Percentiles rank a stretch among this genome's conserved stretches.
These are phyloP conservation scores for Cydia pomonella DNA, from an alignment of 1,140 invertebrate species.

Conservation along the genomic window DNA sequence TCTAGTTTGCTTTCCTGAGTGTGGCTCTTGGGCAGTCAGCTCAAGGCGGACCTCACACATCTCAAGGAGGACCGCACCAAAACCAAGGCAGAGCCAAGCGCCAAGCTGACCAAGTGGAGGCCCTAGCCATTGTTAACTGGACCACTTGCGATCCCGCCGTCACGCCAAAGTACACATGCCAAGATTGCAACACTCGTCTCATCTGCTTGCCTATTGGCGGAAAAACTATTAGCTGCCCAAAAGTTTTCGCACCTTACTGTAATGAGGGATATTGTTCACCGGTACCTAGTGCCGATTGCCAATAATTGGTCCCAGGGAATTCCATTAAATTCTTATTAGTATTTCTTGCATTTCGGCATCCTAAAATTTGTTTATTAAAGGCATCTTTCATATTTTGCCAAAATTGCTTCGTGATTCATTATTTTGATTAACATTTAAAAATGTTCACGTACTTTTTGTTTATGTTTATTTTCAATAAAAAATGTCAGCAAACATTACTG, in stretches of 20 bases:
- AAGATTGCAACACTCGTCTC: slow-evolving; percentile 28
- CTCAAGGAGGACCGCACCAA: slow-evolving; percentile 31
- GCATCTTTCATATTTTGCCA: too few species aligned
- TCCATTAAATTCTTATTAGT: not conserved
- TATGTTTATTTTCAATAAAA: not conserved
- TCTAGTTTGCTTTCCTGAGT: not conserved
- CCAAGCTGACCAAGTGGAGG: slow-evolving; percentile 18
- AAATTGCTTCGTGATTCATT: not conserved
- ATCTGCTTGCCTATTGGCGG: slow-evolving; percentile 25
- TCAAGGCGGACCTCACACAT: slow-evolving; percentile 34
- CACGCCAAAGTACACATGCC: slow-evolving; percentile 10
- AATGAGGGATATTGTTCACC: slow-evolving; percentile 9
- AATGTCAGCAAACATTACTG: not conserved
- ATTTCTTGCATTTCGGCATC: not conserved
- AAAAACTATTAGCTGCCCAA: not conserved
- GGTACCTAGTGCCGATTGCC: slow-evolving; percentile 24
- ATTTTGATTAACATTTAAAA: not conserved
- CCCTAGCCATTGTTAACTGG: slow-evolving; percentile 11
- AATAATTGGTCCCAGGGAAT: not conserved
- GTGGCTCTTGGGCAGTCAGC: slow-evolving; percentile 14
- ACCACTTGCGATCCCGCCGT: slow-evolving; percentile 1
- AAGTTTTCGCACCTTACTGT: slow-evolving; percentile 19
- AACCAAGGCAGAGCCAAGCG: slow-evolving; percentile 37
- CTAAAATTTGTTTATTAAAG: too few species aligned
- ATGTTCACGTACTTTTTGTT: too few species aligned